Percentiles rank a stretch among this genome's conserved stretches.
phyloP scores from a whole-genome alignment of 2,888 invertebrate species.

The Aproaerema taeniolella region DNA sequence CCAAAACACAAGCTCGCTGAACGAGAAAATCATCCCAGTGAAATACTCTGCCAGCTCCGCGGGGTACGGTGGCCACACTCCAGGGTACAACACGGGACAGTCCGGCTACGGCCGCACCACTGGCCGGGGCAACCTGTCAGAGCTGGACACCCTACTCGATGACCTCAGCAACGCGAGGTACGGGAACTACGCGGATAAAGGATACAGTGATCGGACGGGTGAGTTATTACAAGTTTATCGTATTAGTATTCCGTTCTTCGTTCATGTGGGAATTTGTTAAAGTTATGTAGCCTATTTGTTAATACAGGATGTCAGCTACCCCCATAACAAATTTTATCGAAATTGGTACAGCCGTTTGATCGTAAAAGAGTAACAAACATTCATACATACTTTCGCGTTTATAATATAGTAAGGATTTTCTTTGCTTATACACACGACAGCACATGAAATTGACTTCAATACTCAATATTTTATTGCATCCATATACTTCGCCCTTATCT shows the following conservation, averaged over 20 bases:
- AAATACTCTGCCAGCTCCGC: conserved; percentile 42
- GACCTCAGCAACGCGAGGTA: conserved; percentile 90
- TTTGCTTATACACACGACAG: too few species aligned
- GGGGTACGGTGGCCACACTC: conserved; percentile 37
- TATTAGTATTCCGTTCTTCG: too few species aligned
- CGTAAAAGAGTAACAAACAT: too few species aligned
- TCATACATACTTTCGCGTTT: too few species aligned
- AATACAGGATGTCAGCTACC: too few species aligned
- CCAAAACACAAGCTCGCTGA: conserved; percentile 70
- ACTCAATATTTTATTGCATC: too few species aligned
- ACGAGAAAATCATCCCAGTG: conserved; percentile 70
- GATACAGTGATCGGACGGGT: conserved; percentile 54
- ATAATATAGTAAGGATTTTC: too few species aligned
- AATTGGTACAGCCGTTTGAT: too few species aligned
- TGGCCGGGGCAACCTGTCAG: conserved; percentile 85
- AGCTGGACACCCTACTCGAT: conserved; percentile 93
- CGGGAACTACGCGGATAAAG: conserved; percentile 59
- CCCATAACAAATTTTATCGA: too few species aligned
- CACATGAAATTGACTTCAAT: conserved; percentile 32
- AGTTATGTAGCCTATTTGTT: too few species aligned
- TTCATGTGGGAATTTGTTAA: too few species aligned
- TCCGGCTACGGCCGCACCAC: conserved; percentile 55
- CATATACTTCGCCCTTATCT: too few species aligned
- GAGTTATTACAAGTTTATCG: conserved; percentile 26
- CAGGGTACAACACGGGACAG: conserved; percentile 33